Evolutionary conservation across 2,797 vertebrate genomes (phyloP).

Genomic region (Oreochromis mossambicus): DNA sequence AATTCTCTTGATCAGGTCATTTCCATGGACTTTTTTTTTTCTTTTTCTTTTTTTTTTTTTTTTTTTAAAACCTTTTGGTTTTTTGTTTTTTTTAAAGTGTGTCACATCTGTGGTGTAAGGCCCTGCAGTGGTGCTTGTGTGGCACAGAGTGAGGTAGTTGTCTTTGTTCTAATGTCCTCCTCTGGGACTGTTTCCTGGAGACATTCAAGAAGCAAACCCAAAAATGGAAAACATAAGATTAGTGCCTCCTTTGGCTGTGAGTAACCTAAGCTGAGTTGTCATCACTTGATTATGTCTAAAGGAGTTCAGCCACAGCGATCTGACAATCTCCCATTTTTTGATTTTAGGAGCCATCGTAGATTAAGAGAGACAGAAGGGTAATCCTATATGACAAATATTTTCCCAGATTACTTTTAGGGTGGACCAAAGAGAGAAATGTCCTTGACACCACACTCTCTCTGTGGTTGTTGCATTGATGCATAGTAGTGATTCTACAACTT

Average conservation of each 20-base stretch:
- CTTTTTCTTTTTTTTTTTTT: neutral
- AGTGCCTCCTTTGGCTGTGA: neutral
- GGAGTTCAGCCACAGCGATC: neutral
- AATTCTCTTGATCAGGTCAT: neutral
- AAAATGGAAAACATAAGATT: neutral
- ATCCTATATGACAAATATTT: neutral
- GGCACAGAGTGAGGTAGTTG: neutral
- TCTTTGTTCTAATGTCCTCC: neutral
- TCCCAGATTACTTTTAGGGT: neutral
- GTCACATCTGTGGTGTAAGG: neutral
- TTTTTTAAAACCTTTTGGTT: neutral
- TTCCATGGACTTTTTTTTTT: rapidly evolving
- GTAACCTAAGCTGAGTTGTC: neutral
- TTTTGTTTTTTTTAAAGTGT: neutral
- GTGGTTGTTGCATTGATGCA: neutral
- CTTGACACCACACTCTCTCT: neutral
- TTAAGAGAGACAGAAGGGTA: neutral
- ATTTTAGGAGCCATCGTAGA: neutral
- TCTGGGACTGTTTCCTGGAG: neutral
- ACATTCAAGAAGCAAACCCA: neutral
- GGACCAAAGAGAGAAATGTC: neutral
- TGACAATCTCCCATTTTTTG: neutral
- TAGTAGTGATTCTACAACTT: neutral
- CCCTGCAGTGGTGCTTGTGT: neutral
- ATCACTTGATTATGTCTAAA: neutral